Percentiles rank a stretch among this genome's conserved stretches.
These are phyloP conservation scores for Nasua narica DNA, from an alignment of 2,797 vertebrate species.

Conservation along the genomic window DNA sequence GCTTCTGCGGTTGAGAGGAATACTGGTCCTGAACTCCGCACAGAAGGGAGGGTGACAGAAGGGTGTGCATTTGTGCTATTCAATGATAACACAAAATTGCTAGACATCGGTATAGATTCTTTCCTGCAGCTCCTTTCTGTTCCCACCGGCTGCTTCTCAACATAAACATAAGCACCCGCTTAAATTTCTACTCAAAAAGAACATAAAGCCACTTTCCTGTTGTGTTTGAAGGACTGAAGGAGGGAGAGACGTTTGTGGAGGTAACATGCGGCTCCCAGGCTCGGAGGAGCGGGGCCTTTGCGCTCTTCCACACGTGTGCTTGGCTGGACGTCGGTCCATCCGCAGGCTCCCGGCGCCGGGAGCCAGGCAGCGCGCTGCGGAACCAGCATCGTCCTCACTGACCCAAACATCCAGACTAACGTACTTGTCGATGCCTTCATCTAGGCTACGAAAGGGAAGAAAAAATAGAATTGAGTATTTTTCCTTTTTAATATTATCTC, in stretches of 20 bases:
- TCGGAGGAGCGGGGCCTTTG: background rate
- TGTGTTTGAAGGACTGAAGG: background rate
- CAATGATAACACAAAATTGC: conserved; percentile 5
- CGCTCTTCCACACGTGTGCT: rapidly evolving
- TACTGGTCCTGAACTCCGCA: no score
- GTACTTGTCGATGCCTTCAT: background rate
- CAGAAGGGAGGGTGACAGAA: background rate
- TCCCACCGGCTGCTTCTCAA: background rate
- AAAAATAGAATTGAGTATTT: background rate
- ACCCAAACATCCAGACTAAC: no score
- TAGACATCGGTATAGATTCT: background rate
- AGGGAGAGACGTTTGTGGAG: background rate
- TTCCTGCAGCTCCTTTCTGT: background rate
- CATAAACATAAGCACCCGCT: rapidly evolving
- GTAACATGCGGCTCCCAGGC: rapidly evolving
- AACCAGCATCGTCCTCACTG: background rate
- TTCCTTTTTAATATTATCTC: background rate
- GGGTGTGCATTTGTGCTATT: background rate
- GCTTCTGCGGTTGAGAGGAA: background rate
- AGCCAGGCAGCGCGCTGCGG: background rate
- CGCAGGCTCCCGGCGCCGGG: background rate
- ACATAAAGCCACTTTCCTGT: background rate
- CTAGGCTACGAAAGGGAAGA: background rate
- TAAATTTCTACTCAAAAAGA: background rate
- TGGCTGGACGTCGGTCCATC: background rate